These are phyloP conservation scores for Iselma pallidipennis DNA, from an alignment of 2,888 invertebrate genomes.

Conservation along the genomic window DNA sequence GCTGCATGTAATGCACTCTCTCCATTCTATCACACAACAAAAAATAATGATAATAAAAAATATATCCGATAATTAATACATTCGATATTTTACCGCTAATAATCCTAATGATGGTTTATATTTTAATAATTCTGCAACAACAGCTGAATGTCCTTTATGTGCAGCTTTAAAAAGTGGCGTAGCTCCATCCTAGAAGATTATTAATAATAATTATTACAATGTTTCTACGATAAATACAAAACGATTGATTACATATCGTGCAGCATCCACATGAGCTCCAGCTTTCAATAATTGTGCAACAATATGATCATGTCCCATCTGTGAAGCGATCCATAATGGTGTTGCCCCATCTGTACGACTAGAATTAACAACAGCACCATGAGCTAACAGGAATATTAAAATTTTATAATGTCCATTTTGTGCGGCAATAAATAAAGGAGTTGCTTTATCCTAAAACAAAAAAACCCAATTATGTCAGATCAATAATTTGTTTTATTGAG, in stretches of 20 bases:
- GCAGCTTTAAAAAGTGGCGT: conserved; percentile 94
- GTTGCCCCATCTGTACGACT: conserved; percentile 84
- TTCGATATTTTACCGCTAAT: conserved; percentile 81
- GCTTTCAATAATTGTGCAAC: conserved; percentile 76
- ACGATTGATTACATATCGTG: conserved; percentile 68
- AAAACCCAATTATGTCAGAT: not conserved
- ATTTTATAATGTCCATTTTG: conserved; percentile 91
- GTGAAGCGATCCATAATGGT: conserved; percentile 92
- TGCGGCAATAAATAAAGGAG: conserved; percentile 88
- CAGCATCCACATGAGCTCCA: conserved; percentile 79
- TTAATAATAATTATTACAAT: conserved; percentile 15
- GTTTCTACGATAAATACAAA: not conserved
- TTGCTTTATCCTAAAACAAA: conserved; percentile 78
- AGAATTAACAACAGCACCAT: conserved; percentile 74
- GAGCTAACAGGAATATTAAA: conserved; percentile 70
- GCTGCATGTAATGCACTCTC: conserved; percentile 92
- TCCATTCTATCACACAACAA: conserved; percentile 87
- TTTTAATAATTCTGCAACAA: conserved; percentile 81
- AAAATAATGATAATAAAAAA: conserved; percentile 20
- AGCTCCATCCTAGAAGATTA: conserved; percentile 73
- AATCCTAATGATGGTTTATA: conserved; percentile 80
- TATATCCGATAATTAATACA: conserved; percentile 36
- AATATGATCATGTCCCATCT: conserved; percentile 89
- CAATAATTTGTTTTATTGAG: not conserved
- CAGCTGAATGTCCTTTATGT: conserved; percentile 90